Percentiles rank a stretch among this genome's conserved stretches.
phyloP scores from a whole-genome alignment of 2,888 invertebrate species.

The Scrobipalpa costella region DNA sequence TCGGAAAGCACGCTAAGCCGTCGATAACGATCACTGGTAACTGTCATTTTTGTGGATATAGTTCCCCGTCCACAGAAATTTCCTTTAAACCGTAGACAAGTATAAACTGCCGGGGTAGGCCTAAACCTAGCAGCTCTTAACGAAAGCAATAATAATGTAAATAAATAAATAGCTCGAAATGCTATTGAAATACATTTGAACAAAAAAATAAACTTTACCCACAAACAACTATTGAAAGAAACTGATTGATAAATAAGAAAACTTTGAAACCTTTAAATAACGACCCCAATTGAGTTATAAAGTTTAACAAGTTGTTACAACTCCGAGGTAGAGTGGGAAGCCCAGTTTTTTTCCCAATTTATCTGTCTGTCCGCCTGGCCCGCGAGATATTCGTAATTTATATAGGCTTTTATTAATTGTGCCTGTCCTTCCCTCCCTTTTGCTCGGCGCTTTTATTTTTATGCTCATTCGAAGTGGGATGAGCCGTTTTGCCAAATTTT shows the following conservation, averaged over 20 bases:
- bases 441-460: conserved; percentile 17
- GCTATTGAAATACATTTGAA: too few relatives aligned
- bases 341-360: conserved; percentile 26
- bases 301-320: conserved; percentile 5
- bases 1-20: too few relatives aligned
- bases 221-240: neutral
- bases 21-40: too few relatives aligned
- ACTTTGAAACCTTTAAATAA: neutral
- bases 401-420: conserved; percentile 29
- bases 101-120: too few relatives aligned
- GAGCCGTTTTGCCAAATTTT: neutral
- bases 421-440: conserved; percentile 25
- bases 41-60: too few relatives aligned
- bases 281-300: neutral
- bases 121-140: too few relatives aligned
- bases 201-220: neutral
- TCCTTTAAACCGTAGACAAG: too few relatives aligned
- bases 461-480: conserved; percentile 12
- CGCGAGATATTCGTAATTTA: conserved; percentile 30
- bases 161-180: too few relatives aligned
- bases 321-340: neutral
- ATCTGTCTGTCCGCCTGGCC: conserved; percentile 23
- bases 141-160: too few relatives aligned
- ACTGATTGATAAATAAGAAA: neutral
- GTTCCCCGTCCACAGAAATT: too few relatives aligned